Percentiles rank a stretch among this genome's conserved stretches.
Evolutionary conservation across 2,888 invertebrate species (phyloP).

Genomic region (Trachelus stipa): DNA sequence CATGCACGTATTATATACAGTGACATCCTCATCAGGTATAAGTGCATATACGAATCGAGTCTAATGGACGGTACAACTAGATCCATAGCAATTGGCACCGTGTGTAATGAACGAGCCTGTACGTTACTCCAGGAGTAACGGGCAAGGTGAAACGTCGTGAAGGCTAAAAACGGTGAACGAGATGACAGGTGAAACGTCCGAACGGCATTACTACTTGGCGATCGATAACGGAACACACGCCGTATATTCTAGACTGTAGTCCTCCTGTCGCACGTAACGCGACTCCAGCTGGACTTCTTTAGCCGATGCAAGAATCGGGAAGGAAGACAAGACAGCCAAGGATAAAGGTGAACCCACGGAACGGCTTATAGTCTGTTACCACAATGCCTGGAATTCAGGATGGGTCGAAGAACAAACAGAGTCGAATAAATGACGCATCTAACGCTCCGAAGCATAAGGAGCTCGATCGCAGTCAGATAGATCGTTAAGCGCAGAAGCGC

Average conservation of each 20-base stretch:
- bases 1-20: neutral
- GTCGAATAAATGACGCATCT: neutral
- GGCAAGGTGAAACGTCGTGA: neutral
- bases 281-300: neutral
- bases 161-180: neutral
- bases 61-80: neutral
- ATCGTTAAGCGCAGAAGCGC: conserved; percentile 6
- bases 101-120: neutral
- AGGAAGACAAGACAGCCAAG: neutral
- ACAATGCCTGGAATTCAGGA: neutral
- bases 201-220: neutral
- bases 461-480: neutral
- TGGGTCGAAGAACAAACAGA: neutral
- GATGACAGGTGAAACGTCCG: neutral
- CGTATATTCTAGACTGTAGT: neutral
- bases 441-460: neutral
- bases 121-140: neutral
- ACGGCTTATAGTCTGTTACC: neutral
- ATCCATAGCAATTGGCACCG: neutral
- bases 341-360: neutral
- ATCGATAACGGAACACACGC: neutral
- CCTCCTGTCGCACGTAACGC: neutral
- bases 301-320: neutral
- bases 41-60: neutral
- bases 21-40: neutral